phyloP scores from a whole-genome alignment of 2,797 vertebrate genomes.

The Chaunax sp. region DNA sequence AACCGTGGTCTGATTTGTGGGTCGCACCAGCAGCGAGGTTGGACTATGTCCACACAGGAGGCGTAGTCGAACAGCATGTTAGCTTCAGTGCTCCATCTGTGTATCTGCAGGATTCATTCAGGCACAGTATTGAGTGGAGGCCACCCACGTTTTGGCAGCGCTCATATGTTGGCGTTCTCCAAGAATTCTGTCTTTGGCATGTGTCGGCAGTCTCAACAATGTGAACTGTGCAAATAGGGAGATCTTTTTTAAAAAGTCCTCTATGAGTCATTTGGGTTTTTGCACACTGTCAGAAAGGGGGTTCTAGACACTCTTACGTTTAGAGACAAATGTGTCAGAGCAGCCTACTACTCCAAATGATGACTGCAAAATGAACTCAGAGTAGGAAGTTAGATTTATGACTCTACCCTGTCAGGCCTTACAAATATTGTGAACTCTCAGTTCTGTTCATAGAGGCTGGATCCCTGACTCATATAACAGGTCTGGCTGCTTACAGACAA shows the following conservation, averaged over 20 bases:
- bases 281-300: too few relatives aligned
- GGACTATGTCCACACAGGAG: neutral
- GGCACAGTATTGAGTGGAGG: too few relatives aligned
- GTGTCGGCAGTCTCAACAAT: neutral
- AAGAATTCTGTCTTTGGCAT: conserved; percentile 1
- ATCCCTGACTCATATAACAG: too few relatives aligned
- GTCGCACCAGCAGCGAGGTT: neutral
- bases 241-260: too few relatives aligned
- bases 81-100: neutral
- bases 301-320: too few relatives aligned
- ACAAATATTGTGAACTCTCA: too few relatives aligned
- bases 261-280: too few relatives aligned
- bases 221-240: neutral
- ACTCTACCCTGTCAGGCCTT: too few relatives aligned
- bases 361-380: neutral
- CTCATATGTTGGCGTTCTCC: too few relatives aligned
- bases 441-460: too few relatives aligned
- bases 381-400: too few relatives aligned
- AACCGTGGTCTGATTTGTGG: neutral
- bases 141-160: neutral
- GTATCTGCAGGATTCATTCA: neutral
- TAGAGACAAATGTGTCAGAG: neutral
- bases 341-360: conserved; percentile 4
- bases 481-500: too few relatives aligned
- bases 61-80: neutral